Evolutionary conservation across 2,888 invertebrate species (phyloP).

Genomic region (Dichetophora obliterata): DNA sequence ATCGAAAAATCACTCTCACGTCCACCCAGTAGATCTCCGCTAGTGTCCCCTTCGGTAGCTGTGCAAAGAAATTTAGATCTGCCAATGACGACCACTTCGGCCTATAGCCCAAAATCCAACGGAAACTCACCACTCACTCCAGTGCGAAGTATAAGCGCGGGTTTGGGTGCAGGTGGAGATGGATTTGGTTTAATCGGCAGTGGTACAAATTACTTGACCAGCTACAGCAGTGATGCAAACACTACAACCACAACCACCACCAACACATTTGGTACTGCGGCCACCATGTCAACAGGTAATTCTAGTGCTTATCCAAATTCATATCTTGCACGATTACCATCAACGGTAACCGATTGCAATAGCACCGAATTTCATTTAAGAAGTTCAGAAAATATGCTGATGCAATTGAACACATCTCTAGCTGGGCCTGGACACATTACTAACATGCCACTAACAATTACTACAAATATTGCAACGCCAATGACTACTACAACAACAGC

Average conservation of each 20-base stretch:
- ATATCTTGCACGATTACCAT: slow-evolving; percentile 50
- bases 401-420: slow-evolving; percentile 50
- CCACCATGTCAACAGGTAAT: slow-evolving; percentile 47
- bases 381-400: slow-evolving; percentile 59
- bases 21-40: slow-evolving; percentile 61
- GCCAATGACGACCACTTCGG: slow-evolving; percentile 36
- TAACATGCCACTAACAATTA: slow-evolving; percentile 27
- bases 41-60: slow-evolving; percentile 60
- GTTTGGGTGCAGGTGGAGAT: slow-evolving; percentile 13
- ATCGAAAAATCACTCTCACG: slow-evolving; percentile 64
- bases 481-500: slow-evolving; percentile 14
- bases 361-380: slow-evolving; percentile 50
- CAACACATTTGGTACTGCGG: slow-evolving; percentile 20
- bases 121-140: slow-evolving; percentile 33
- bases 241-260: slow-evolving; percentile 43
- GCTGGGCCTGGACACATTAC: slow-evolving; percentile 34
- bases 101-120: slow-evolving; percentile 12
- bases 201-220: slow-evolving; percentile 5
- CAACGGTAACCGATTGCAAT: slow-evolving; percentile 14
- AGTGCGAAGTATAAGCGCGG: not conserved
- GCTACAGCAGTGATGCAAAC: slow-evolving; percentile 1
- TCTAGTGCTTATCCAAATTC: slow-evolving; percentile 31
- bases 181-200: slow-evolving; percentile 12
- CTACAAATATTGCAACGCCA: not conserved
- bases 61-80: slow-evolving; percentile 61